Evolutionary conservation across 53 echinoderm and acorn worm genomes (phyloP).

Genomic region (Crossaster papposus): DNA sequence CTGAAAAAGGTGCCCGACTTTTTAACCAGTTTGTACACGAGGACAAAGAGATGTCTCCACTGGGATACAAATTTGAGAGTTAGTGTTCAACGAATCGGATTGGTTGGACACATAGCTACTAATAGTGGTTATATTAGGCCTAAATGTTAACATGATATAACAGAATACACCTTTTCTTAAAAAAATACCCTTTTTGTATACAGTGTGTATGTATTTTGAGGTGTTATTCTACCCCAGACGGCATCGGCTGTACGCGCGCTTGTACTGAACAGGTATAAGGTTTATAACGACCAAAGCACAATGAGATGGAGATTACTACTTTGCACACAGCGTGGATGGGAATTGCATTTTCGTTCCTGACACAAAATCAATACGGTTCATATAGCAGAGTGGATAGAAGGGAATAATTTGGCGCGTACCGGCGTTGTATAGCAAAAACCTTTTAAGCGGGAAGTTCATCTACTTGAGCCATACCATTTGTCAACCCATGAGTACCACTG

Average conservation of each 20-base stretch:
- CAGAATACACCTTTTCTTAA: too few relatives aligned
- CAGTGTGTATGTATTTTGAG: background rate
- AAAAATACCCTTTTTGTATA: background rate
- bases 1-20: too few relatives aligned
- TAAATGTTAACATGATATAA: too few relatives aligned
- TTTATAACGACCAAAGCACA: background rate
- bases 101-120: too few relatives aligned
- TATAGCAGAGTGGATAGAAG: background rate
- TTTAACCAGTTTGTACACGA: too few relatives aligned
- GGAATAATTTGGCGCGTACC: background rate
- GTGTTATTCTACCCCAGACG: background rate
- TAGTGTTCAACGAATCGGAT: too few relatives aligned
- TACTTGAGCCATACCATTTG: too few relatives aligned
- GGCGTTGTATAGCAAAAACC: background rate
- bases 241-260: background rate
- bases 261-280: background rate
- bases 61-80: too few relatives aligned
- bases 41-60: too few relatives aligned
- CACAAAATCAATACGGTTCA: slow-evolving; percentile 21
- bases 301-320: background rate
- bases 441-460: too few relatives aligned
- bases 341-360: background rate
- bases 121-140: too few relatives aligned
- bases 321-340: background rate
- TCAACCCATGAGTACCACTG: background rate